Evolutionary conservation across 2,888 invertebrate genomes (phyloP), one percentile per base, ranked within the genome.

Genomic region (Andrena fulva): DNA sequence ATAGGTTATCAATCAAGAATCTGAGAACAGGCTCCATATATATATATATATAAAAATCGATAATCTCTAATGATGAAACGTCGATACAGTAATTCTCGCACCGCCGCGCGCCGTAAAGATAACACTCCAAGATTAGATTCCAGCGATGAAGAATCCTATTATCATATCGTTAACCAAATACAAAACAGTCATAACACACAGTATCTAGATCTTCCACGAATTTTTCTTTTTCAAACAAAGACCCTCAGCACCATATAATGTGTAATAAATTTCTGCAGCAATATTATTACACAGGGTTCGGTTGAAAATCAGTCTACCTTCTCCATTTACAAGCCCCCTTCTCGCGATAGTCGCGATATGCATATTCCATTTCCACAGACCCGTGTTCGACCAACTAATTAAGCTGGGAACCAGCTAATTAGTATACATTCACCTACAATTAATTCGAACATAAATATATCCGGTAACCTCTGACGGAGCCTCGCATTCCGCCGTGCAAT

Each of bases 321-420:
- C 33, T 42, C 6, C 1, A 31, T 54, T 72, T 12, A 60, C 2
- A 50, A 48, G 35, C 20, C 2, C 24, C 10, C 42, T 62, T 59
- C 27, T 6, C 29, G 16, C 10, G 52, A 67, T 62, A 74, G 20
- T 6, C 29, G 16, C 10, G 52, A 67, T 62, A 74, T 62, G 62
- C 42, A 63, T 78, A 68, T 68, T 63, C 63, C 67, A 68, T 56
- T 78, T n/a, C 20, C 27, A 54, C 10, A 52, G 10, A 33, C 4
- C 35, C 27, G 31, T 10, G 54, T 24, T 48, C 68, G 35, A 27
- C 31, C 42, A 75, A 64, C 63, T 75, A 69, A 78, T 78, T 75
- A 75, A 68, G 54, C 50, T 63, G 62, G 54, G 16, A 68, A 69
- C 29, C 20, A 68, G 54, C 20, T 68, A 78, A 75, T 78, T 78